Conservation (phyloP, 2,797 vertebrate species). For the Linurgus olivaceus region DNA sequence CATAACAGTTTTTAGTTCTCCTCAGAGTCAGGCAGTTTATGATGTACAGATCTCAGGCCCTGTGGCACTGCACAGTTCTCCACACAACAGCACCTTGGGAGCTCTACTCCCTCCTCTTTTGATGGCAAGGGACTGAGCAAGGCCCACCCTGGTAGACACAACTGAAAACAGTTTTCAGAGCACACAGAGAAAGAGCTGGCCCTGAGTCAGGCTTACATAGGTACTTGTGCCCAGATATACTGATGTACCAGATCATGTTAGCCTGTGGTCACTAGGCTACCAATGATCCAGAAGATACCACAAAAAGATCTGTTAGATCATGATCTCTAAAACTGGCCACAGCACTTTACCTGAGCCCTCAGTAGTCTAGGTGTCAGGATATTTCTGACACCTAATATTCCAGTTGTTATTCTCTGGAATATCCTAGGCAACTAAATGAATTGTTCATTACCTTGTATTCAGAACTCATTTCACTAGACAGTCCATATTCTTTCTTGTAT, state of each 20-base stretch:
- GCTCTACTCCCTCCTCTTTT: neutral
- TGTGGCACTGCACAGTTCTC: neutral
- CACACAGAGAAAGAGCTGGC: neutral
- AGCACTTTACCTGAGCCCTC: neutral
- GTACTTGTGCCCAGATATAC: fast-evolving
- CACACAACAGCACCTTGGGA: neutral
- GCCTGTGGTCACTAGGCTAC: neutral
- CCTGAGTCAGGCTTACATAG: neutral
- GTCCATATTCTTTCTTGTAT: neutral
- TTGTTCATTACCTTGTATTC: neutral
- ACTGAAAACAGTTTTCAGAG: neutral
- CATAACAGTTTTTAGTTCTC: neutral
- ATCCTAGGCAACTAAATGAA: neutral
- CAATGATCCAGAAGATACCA: neutral
- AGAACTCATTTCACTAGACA: neutral
- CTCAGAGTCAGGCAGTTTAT: neutral
- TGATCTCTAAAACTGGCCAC: neutral
- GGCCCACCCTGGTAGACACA: neutral
- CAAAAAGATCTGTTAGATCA: neutral
- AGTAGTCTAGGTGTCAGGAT: neutral
- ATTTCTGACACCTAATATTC: neutral
- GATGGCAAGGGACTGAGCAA: neutral
- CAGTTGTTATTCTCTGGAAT: neutral
- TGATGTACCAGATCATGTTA: neutral
- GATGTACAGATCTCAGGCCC: neutral